Evolutionary conservation across 1,140 invertebrate genomes (phyloP).

Genomic region (Brachionus calyciflorus): DNA sequence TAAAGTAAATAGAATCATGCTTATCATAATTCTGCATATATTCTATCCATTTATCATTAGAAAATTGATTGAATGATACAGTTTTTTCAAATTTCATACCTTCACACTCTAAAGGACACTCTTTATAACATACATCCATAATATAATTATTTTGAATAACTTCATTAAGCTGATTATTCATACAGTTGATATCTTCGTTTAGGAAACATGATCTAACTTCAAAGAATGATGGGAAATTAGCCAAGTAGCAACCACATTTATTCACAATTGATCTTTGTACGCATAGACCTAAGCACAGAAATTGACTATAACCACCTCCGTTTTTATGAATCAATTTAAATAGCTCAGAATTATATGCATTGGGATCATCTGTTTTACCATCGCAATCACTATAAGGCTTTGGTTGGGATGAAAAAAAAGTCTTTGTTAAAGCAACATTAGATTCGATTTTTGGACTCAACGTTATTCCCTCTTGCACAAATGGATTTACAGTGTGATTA

Average conservation of each 20-base stretch:
- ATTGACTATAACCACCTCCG: neutral
- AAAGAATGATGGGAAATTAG: neutral
- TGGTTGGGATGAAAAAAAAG: neutral
- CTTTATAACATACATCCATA: neutral
- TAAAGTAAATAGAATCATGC: neutral
- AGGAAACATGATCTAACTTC: neutral
- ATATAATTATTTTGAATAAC: neutral
- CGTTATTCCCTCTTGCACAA: neutral
- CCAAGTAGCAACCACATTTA: neutral
- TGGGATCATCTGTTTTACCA: neutral
- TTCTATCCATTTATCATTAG: neutral
- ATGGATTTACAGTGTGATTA: neutral
- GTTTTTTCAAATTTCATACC: neutral
- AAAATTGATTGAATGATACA: neutral
- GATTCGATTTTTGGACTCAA: neutral
- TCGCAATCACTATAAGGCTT: conserved; percentile 37
- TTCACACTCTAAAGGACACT: conserved; percentile 6
- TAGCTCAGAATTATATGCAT: neutral
- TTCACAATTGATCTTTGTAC: neutral
- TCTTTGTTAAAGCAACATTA: conserved; percentile 1
- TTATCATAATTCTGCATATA: neutral
- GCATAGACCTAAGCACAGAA: neutral
- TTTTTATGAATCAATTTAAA: conserved; percentile 1
- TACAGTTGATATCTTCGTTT: neutral
- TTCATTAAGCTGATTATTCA: neutral